Base-by-base conservation (phyloP, 2,888 invertebrate species). In the Sinopyrophorus schimmeli region DNA sequence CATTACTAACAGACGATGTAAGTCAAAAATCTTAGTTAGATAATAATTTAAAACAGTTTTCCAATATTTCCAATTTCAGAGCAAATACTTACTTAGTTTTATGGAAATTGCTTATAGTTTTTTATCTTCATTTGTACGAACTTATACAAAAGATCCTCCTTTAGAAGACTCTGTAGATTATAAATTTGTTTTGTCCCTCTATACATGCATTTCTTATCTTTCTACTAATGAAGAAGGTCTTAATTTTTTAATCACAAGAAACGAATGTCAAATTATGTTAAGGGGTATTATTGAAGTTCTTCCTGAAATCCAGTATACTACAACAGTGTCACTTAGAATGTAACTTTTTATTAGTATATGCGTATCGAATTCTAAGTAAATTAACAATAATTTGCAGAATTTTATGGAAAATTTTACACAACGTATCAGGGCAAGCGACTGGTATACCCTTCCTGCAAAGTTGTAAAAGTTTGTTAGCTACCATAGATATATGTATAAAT, bases 101-200 rank as follows among this genome's bases (percentile, higher is more conserved):
- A 3, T 41, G 1, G 41, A 41, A 24, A 51, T 51, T 11, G 51
- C 46, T 2, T 20, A 40, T 26, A 40, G 35, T 5, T 46, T 24
- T 16, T 31, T 44, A 20, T 20, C 12, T 9, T 46, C 41, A 0
- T 51, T 40, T 21, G 21, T 27, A 2, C 27, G 17, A 18, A 46
- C 40, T 3, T 51, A 51, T 20, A 15, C 20, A 6, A 4, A 9
- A 6, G 40, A 46, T 5, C 11, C 20, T 5, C 37, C 46, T 5
- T n/a, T 51, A 6, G 37, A 46, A 14, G 51, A 46, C 26, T 40
- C 51, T 1, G 15, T 27, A 1, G 51, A 51, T 35, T 40, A 34
- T n/a, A 34, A 27, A 16, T 51, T 34, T 14, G 17, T 46, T 14
- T 9, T 41, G 9, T 12, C 34, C 3, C 30, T 51, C 14, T 44